A percentile compares a stretch with the other conserved stretches of the same genome.
These are phyloP conservation scores for Melanocharis versteri DNA, from an alignment of 2,113 vertebrate genomes.

Conservation along the genomic window DNA sequence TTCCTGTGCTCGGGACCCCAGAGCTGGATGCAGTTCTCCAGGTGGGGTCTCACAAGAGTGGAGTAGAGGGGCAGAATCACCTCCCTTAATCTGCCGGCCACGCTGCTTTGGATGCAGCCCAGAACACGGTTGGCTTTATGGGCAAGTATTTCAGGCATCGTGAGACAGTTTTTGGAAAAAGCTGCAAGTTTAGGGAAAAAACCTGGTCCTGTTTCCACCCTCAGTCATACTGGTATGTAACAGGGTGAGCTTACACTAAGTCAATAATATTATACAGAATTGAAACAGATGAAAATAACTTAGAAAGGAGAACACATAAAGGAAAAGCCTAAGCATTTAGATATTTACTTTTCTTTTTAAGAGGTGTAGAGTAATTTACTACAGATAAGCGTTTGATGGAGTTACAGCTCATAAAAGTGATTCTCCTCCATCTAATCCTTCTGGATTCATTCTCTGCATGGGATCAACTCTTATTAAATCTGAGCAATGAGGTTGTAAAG, in stretches of 20 bases:
- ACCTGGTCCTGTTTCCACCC: background rate
- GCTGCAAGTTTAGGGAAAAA: background rate
- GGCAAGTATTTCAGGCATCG: background rate
- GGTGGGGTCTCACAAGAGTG: fast-evolving
- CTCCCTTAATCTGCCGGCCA: background rate
- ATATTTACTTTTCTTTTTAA: constrained; percentile 1
- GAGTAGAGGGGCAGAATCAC: background rate
- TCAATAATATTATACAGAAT: background rate
- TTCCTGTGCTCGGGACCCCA: background rate
- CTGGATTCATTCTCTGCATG: background rate
- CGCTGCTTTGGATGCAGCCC: background rate
- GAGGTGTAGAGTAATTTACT: background rate
- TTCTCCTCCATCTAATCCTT: background rate
- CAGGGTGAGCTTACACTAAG: background rate
- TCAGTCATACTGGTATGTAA: background rate
- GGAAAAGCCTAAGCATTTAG: background rate
- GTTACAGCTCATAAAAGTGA: constrained; percentile 3
- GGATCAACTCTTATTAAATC: background rate
- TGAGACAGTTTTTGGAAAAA: background rate
- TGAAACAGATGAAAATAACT: background rate
- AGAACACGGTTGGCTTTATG: background rate
- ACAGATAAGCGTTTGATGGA: background rate
- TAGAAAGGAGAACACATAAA: background rate
- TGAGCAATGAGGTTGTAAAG: constrained; percentile 13
- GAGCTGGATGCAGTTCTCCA: background rate